phyloP scores from a whole-genome alignment of 2,113 vertebrate species.

The Myotis davidii region DNA sequence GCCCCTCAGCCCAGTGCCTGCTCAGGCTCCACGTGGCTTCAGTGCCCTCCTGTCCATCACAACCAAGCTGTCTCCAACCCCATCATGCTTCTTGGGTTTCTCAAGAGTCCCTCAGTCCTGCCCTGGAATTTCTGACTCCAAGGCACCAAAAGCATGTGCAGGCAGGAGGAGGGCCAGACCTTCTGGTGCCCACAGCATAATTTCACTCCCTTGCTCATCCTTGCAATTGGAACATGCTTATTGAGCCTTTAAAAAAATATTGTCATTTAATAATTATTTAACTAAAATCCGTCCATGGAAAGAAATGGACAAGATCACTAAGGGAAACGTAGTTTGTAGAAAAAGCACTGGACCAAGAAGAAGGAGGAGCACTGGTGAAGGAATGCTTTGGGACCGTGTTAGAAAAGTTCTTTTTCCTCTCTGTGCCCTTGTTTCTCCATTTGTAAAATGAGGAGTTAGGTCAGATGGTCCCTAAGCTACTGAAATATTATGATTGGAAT shows the following conservation, averaged over 20 bases:
- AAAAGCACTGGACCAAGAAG: not conserved
- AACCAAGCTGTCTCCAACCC: not conserved
- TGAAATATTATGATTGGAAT: not conserved
- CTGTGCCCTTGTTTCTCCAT: not conserved
- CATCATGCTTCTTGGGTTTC: rapidly evolving
- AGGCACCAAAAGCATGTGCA: too few species aligned
- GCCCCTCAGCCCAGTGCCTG: not conserved
- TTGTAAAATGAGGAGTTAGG: not conserved
- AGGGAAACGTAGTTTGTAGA: not conserved
- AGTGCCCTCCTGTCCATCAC: not conserved
- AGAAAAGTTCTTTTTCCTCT: not conserved
- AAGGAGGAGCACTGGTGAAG: not conserved
- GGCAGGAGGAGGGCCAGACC: rapidly evolving
- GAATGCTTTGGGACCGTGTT: not conserved
- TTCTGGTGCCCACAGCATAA: not conserved
- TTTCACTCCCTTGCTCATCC: not conserved
- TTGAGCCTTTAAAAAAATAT: not conserved
- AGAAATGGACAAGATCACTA: not conserved
- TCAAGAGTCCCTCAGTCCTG: not conserved
- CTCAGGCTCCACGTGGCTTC: not conserved
- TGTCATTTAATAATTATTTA: not conserved
- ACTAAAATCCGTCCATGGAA: not conserved
- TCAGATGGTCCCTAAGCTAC: not conserved
- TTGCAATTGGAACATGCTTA: not conserved
- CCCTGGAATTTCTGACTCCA: not conserved